These are phyloP conservation scores for Schizothorax lantsangensis DNA, from an alignment of 2,797 vertebrate genomes.

Conservation along the genomic window DNA sequence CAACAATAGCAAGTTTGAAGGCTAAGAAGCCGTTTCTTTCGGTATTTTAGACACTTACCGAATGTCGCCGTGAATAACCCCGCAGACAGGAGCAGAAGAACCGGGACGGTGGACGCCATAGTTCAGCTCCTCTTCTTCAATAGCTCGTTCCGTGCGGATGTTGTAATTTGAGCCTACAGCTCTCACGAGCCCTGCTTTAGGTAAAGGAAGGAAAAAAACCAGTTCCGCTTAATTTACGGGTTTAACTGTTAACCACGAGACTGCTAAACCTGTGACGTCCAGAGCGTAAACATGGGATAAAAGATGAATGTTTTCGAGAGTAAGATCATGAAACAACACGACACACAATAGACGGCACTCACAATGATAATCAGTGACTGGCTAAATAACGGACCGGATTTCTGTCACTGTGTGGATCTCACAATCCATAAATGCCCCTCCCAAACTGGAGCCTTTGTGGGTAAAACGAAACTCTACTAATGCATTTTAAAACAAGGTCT, in stretches of 20 bases:
- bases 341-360: too few relatives aligned
- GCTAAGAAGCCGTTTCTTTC: not conserved
- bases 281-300: too few relatives aligned
- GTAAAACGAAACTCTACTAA: not conserved
- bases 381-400: not conserved
- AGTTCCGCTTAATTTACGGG: not conserved
- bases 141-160: not conserved
- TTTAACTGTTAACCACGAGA: not conserved
- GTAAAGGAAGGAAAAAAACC: not conserved
- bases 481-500: too few relatives aligned
- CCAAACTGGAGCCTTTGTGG: not conserved
- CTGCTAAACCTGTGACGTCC: not conserved
- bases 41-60: constrained; percentile 26
- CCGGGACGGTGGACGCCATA: constrained; percentile 47
- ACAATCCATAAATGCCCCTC: not conserved
- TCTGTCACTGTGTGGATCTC: not conserved
- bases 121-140: not conserved
- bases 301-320: not conserved
- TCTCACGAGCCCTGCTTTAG: not conserved
- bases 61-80: constrained; percentile 1
- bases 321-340: not conserved
- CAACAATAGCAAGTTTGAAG: not conserved
- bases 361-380: not conserved
- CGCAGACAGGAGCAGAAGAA: constrained; percentile 36
- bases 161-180: constrained; percentile 11